Evolutionary conservation across 2,113 vertebrate genomes (phyloP).

Genomic region (Gobius niger): DNA sequence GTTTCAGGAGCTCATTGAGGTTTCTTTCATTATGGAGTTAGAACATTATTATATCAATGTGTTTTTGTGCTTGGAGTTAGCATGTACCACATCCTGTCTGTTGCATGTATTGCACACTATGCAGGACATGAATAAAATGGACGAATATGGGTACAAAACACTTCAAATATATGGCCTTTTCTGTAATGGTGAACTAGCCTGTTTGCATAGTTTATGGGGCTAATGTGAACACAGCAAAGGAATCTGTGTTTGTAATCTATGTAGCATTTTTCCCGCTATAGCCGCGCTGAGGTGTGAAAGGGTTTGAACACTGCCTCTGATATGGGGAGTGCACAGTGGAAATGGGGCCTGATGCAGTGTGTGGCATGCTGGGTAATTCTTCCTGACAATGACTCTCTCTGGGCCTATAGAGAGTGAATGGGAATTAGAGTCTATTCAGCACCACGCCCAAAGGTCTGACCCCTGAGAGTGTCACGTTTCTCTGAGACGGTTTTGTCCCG

Average conservation of each 20-base stretch:
- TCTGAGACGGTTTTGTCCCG: constrained; percentile 63
- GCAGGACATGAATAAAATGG: no score
- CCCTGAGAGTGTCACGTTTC: constrained; percentile 38
- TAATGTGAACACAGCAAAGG: no score
- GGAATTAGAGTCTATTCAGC: constrained; percentile 63
- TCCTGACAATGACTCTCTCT: constrained; percentile 58
- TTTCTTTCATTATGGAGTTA: no score
- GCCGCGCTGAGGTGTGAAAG: neutral
- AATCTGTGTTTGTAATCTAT: neutral
- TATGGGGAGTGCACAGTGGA: neutral
- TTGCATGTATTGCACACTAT: no score
- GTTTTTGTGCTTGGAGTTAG: no score
- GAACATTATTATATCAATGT: no score
- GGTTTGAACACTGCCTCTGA: neutral
- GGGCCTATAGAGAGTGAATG: constrained; percentile 57
- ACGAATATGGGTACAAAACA: no score
- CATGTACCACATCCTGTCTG: no score
- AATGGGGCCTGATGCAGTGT: constrained; percentile 39
- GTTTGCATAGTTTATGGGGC: no score
- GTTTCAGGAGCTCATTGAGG: no score
- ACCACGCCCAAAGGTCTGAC: constrained; percentile 56
- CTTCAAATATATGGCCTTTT: no score
- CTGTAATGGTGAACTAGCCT: no score
- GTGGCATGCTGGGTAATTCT: constrained; percentile 57
- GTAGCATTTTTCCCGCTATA: neutral